Evolutionary conservation across 2,113 vertebrate genomes (phyloP).

Genomic region (Centropus bengalensis): DNA sequence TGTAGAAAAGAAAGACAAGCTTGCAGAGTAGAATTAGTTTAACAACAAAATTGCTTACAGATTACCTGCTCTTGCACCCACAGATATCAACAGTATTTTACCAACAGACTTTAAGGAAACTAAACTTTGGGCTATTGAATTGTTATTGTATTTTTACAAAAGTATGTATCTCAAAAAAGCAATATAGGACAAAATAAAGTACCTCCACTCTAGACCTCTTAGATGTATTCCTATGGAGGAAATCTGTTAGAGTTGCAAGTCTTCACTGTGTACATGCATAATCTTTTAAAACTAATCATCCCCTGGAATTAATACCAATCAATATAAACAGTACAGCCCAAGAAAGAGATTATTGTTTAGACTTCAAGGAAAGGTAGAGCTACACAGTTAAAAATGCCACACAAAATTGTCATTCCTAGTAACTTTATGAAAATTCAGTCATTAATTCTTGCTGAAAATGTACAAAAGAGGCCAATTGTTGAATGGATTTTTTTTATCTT

Average conservation of each 20-base stretch:
- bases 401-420: not conserved
- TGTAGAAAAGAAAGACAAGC: conserved; percentile 1
- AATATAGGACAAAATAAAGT: not conserved
- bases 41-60: not conserved
- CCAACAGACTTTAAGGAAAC: not conserved
- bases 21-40: not conserved
- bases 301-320: not conserved
- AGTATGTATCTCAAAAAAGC: not conserved
- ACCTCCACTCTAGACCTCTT: not conserved
- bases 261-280: not conserved
- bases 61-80: not conserved
- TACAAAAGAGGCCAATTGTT: not conserved
- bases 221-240: not conserved
- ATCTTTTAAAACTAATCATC: not conserved
- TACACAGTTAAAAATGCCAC: not conserved
- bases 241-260: not conserved
- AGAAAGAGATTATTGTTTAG: not conserved
- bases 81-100: not conserved
- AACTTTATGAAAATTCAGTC: not conserved
- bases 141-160: not conserved
- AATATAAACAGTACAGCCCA: not conserved
- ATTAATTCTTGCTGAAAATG: not conserved
- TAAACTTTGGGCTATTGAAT: not conserved
- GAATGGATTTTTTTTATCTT: not conserved
- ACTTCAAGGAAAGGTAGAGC: not conserved